Evolutionary conservation across 2,113 vertebrate species (phyloP).

Genomic region (Clarias batrachus): DNA sequence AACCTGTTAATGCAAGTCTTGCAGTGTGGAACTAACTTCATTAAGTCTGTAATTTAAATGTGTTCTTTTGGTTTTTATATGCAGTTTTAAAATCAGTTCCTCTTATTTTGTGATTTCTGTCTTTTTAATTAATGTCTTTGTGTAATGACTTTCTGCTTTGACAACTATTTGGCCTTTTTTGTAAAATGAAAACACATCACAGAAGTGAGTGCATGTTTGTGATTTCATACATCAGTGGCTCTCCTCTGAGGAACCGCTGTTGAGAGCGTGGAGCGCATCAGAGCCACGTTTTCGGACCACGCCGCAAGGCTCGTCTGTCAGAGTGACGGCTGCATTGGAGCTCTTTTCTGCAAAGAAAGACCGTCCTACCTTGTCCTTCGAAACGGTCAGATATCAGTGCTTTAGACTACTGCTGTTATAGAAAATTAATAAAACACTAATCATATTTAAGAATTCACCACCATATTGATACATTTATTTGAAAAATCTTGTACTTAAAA

Average conservation of each 20-base stretch:
- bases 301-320: constrained; percentile 61
- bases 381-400: constrained; percentile 68
- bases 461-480: not conserved
- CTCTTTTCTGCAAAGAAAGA: constrained; percentile 51
- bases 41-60: not conserved
- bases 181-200: not conserved
- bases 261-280: constrained; percentile 71
- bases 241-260: constrained; percentile 61
- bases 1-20: not conserved
- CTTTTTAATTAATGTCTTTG: not conserved
- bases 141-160: not conserved
- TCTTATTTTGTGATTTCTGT: not conserved
- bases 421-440: not conserved
- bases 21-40: not conserved
- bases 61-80: not conserved
- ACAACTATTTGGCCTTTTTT: not conserved
- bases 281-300: constrained; percentile 67
- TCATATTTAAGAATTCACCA: not conserved
- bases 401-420: not conserved
- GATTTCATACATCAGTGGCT: constrained; percentile 55
- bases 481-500: not conserved
- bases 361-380: constrained; percentile 65
- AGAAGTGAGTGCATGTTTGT: not conserved
- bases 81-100: not conserved
- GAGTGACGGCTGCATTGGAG: constrained; percentile 59